A percentile compares a stretch with the other conserved stretches of the same genome.
These are phyloP conservation scores for Clostera curtula DNA, from an alignment of 2,888 invertebrate species.

Conservation along the genomic window DNA sequence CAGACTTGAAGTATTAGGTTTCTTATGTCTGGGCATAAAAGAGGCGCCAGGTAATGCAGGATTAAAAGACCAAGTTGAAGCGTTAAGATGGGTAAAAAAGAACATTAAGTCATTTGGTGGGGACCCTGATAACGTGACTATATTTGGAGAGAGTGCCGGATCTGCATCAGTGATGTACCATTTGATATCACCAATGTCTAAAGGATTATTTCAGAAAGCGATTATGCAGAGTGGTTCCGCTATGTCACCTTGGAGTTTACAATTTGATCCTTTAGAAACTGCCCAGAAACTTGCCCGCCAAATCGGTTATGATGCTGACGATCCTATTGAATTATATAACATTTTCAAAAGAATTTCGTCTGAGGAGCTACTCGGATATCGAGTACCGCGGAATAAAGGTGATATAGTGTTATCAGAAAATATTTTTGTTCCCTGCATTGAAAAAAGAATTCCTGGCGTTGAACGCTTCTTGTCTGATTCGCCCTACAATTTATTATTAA, in stretches of 20 bases:
- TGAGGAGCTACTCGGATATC: conserved; percentile 34
- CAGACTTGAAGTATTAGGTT: conserved; percentile 56
- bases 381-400: conserved; percentile 49
- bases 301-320: conserved; percentile 36
- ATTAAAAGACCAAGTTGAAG: conserved; percentile 59
- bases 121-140: conserved; percentile 51
- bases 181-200: conserved; percentile 52
- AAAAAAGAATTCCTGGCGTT: conserved; percentile 30
- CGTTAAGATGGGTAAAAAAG: conserved; percentile 48
- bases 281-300: conserved; percentile 42
- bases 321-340: conserved; percentile 42
- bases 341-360: conserved; percentile 36
- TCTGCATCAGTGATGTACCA: conserved; percentile 54
- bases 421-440: conserved; percentile 59
- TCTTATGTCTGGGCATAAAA: conserved; percentile 52
- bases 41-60: conserved; percentile 62
- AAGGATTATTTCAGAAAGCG: conserved; percentile 52
- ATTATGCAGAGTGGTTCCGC: conserved; percentile 62
- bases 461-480: conserved; percentile 43
- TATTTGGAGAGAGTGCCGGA: conserved; percentile 67
- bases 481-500: conserved; percentile 45
- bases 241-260: conserved; percentile 55
- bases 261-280: conserved; percentile 47
- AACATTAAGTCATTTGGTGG: conserved; percentile 57
- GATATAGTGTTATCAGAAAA: conserved; percentile 55